Conservation (phyloP, 2,113 vertebrate species). For the Gymnorhina tibicen region DNA sequence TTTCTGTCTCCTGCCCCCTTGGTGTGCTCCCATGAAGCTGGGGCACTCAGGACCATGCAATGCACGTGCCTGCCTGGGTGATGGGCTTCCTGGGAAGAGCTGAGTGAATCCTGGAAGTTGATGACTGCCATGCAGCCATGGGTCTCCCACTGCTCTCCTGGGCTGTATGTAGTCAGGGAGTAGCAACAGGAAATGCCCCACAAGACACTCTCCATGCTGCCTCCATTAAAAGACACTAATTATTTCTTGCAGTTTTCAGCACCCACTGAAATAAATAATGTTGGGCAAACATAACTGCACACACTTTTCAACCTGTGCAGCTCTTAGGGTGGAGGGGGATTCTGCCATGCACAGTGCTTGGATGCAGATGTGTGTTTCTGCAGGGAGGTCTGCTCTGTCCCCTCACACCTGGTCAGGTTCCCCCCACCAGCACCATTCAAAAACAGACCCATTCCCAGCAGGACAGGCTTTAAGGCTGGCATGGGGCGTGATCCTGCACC, state of each 20-base stretch:
- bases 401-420: background rate
- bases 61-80: fast-evolving
- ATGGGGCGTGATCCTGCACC: background rate
- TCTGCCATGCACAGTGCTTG: fast-evolving
- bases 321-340: background rate
- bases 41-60: background rate
- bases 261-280: background rate
- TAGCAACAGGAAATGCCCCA: background rate
- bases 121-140: fast-evolving
- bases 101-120: background rate
- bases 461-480: background rate
- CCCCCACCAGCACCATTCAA: background rate
- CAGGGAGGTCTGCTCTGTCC: background rate
- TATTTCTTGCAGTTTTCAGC: background rate
- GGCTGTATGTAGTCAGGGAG: background rate
- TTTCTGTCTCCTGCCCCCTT: background rate
- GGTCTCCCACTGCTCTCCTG: fast-evolving
- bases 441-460: background rate
- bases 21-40: fast-evolving
- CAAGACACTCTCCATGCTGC: background rate
- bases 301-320: background rate
- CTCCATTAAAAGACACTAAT: background rate
- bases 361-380: fast-evolving
- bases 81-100: background rate
- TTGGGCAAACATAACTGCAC: background rate